A percentile compares a stretch with the other conserved stretches of the same genome.
phyloP scores from a whole-genome alignment of 37 sponge, comb jelly and placozoan genomes.

The Mnemiopsis leidyi region DNA sequence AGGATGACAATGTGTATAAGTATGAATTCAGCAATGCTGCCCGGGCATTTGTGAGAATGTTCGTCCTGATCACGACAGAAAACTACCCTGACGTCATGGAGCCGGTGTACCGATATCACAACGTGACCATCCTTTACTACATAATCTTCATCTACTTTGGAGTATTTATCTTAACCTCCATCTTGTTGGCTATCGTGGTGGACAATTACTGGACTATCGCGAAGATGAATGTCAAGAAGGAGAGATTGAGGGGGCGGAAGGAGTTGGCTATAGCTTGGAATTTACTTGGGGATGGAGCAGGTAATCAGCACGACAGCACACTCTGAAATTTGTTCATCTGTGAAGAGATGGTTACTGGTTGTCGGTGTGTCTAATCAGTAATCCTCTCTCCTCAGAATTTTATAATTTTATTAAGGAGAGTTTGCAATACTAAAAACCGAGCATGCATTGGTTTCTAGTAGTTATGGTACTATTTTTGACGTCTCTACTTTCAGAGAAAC shows the following conservation, averaged over 20 bases:
- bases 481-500: slow-evolving; percentile 51
- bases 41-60: slow-evolving; percentile 67
- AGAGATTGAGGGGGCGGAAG: slow-evolving; percentile 70
- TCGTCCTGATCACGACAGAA: slow-evolving; percentile 77
- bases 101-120: neutral
- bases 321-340: too few species aligned
- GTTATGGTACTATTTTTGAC: too few species aligned
- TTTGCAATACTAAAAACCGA: too few species aligned
- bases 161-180: slow-evolving; percentile 72
- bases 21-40: slow-evolving; percentile 74
- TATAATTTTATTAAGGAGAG: too few species aligned
- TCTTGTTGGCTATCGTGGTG: slow-evolving; percentile 81
- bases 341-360: too few species aligned
- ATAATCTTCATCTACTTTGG: slow-evolving; percentile 74
- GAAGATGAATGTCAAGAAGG: slow-evolving; percentile 75
- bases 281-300: slow-evolving; percentile 70
- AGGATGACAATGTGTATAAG: neutral
- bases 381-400: too few species aligned
- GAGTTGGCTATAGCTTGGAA: slow-evolving; percentile 84
- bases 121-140: neutral
- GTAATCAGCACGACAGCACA: too few species aligned
- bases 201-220: slow-evolving; percentile 76
- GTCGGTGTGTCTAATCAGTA: too few species aligned
- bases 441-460: too few species aligned
- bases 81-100: slow-evolving; percentile 74